Conservation (phyloP, 1,140 invertebrate species). For the Micrasema longulum region DNA sequence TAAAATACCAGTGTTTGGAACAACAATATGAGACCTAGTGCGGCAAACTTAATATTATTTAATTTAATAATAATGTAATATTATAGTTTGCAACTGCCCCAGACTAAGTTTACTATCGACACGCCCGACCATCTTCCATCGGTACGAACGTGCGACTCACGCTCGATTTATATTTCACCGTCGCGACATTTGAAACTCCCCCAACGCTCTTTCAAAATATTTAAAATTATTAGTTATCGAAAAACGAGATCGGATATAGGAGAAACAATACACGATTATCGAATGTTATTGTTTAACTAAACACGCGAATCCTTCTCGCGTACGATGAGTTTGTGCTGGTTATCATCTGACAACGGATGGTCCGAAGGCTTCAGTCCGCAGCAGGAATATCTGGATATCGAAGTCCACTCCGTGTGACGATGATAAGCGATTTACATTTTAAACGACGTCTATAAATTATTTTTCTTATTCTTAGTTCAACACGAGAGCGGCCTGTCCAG, state of each 20-base stretch:
- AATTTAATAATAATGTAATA: slow-evolving; percentile 9
- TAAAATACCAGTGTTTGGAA: slow-evolving; percentile 14
- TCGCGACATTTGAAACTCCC: slow-evolving; percentile 1
- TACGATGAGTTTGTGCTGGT: slow-evolving; percentile 15
- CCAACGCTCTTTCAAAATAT: slow-evolving; percentile 31
- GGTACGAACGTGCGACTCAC: not conserved
- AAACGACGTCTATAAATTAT: slow-evolving; percentile 41
- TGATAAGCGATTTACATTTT: slow-evolving; percentile 46
- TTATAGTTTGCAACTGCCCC: slow-evolving; percentile 38
- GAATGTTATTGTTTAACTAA: slow-evolving; percentile 40
- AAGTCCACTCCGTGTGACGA: slow-evolving; percentile 35
- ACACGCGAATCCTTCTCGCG: slow-evolving; percentile 36
- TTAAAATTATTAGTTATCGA: slow-evolving; percentile 46
- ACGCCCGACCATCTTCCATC: not conserved
- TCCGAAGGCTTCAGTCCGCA: slow-evolving; percentile 1
- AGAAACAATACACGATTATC: slow-evolving; percentile 50
- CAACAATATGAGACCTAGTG: slow-evolving; percentile 21
- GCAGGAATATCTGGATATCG: slow-evolving; percentile 16
- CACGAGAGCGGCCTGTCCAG: slow-evolving; percentile 65
- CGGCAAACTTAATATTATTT: slow-evolving; percentile 31
- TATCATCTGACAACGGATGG: slow-evolving; percentile 1
- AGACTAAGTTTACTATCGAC: slow-evolving; percentile 19
- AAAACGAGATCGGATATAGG: slow-evolving; percentile 55
- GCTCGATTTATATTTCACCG: not conserved
- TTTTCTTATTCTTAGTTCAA: slow-evolving; percentile 54